A percentile compares a stretch with the other conserved stretches of the same genome.
These are phyloP conservation scores for Marmota monax DNA, from an alignment of 2,113 vertebrate species.

Conservation along the genomic window DNA sequence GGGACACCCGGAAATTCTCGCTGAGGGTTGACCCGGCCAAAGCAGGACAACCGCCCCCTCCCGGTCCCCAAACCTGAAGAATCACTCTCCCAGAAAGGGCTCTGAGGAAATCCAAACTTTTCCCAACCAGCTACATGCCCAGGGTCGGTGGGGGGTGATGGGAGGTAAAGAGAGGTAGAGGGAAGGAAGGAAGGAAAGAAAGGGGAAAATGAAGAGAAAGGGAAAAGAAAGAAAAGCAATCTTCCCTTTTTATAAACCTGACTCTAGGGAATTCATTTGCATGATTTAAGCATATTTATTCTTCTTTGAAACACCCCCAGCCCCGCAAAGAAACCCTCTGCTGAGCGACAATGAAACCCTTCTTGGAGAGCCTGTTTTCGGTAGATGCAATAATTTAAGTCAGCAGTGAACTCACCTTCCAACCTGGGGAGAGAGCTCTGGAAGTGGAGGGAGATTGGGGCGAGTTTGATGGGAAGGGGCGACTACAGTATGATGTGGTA, in stretches of 20 bases:
- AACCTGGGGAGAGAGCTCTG: conserved; percentile 86
- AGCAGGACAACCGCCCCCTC: not conserved
- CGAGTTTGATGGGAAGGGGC: conserved; percentile 86
- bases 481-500: conserved; percentile 88
- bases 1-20: conserved; percentile 27
- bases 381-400: conserved; percentile 69
- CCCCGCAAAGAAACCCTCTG: conserved; percentile 34
- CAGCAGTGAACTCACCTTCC: conserved; percentile 91
- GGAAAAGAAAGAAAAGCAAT: not conserved
- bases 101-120: conserved; percentile 63
- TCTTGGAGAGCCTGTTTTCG: conserved; percentile 35
- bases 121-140: not conserved
- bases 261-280: conserved; percentile 76
- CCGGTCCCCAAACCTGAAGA: not conserved
- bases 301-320: not conserved
- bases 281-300: conserved; percentile 77
- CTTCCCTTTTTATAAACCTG: conserved; percentile 58
- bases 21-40: not conserved
- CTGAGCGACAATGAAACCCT: not conserved
- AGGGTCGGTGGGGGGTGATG: not conserved
- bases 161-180: conserved; percentile 23
- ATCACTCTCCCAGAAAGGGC: not conserved
- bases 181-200: not conserved
- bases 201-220: conserved; percentile 19
- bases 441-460: conserved; percentile 87